Evolutionary conservation across 2,113 vertebrate species (phyloP), one percentile per base, ranked within the genome.

Genomic region (Ahaetulla prasina): DNA sequence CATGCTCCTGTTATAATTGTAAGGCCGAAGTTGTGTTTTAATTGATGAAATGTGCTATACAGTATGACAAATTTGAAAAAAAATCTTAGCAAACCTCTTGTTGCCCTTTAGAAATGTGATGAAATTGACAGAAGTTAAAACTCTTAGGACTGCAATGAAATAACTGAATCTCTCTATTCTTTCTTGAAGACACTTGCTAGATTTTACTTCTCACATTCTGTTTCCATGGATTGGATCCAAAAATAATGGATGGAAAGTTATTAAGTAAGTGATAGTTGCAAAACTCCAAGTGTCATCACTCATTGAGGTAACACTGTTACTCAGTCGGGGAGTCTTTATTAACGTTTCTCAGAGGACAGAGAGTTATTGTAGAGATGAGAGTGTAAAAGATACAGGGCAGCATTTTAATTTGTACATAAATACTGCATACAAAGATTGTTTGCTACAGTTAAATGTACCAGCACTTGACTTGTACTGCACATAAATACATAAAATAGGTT

Each of bases 141-240:
- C 96, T 97, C 97, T 88, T 95, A 97, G 96, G 97, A 96, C 96
- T 96, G 54, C 97, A 96, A 96, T 94, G 96, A 94, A 96, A 96
- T 95, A 96, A 97, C 97, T 97, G 97, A 97, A 96, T 96, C 97
- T 97, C 96, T 96, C 96, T 97, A 96, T 97, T 95, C 96, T 97
- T 96, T 97, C 97, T 96, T 96, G 96, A 97, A 98, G 96, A 97
- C 96, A 96, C 97, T 97, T 97, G 97, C 97, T 97, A 97, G 97
- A 96, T 97, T 97, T 95, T 96, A 97, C 97, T 97, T 97, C 96
- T 97, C 97, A 97, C 97, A 97, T 97, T 98, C 97, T 97, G 97
- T 97, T 97, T 96, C 95, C 93, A 96, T 98, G 97, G 98, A 97
- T 96, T 57, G 80, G 95, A 96, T 97, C 98, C 97, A 98, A 96